Conservation (phyloP, 2,888 invertebrate species). For the Ornithoptera alexandrae region DNA sequence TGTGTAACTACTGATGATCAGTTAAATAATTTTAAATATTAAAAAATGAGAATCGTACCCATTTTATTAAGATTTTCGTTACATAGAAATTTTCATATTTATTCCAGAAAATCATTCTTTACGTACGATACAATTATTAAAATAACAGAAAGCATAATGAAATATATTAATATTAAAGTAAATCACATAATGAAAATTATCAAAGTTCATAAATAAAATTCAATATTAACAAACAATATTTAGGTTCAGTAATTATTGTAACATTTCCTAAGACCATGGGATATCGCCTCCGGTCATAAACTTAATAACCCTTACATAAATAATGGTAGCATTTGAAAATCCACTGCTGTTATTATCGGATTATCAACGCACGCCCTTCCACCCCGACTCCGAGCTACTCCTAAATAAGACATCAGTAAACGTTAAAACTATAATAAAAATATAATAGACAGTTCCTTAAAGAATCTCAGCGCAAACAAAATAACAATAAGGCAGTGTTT, state of each 20-base stretch:
- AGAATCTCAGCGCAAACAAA: neutral
- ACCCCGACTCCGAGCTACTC: constrained; percentile 34
- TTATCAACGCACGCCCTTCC: constrained; percentile 45
- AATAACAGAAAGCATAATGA: too few species aligned
- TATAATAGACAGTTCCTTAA: neutral
- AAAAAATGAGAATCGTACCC: too few species aligned
- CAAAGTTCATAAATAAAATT: too few species aligned
- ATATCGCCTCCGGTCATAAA: constrained; percentile 8
- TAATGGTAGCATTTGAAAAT: constrained; percentile 33
- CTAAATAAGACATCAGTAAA: constrained; percentile 50
- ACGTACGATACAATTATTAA: too few species aligned
- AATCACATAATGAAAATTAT: too few species aligned
- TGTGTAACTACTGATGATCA: too few species aligned
- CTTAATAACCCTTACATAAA: constrained; percentile 23
- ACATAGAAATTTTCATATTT: too few species aligned
- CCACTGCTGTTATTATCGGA: constrained; percentile 41
- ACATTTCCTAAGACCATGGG: constrained; percentile 4
- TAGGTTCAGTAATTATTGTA: neutral
- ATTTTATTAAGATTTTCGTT: too few species aligned
- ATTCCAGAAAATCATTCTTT: too few species aligned
- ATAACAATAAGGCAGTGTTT: constrained; percentile 6
- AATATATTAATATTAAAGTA: too few species aligned
- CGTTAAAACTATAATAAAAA: neutral
- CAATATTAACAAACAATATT: too few species aligned
- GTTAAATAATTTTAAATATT: too few species aligned